phyloP scores from a whole-genome alignment of 2,888 invertebrate genomes.

The Dasypolia templi region DNA sequence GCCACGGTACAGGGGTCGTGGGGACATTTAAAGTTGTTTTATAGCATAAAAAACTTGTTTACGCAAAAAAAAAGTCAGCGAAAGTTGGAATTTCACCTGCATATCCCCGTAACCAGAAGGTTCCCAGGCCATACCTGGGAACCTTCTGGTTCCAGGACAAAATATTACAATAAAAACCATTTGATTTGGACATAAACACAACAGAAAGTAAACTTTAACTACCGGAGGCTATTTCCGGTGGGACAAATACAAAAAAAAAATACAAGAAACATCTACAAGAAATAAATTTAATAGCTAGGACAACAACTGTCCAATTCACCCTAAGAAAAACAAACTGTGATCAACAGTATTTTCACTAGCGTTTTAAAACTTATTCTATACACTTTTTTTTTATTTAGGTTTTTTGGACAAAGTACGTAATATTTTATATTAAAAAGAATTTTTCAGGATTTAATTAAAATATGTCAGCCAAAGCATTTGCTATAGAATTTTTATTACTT shows the following conservation, averaged over 20 bases:
- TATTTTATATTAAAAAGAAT: conserved; percentile 26
- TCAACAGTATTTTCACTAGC: conserved; percentile 34
- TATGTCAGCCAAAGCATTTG: conserved; percentile 36
- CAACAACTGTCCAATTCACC: conserved; percentile 15
- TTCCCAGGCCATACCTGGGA: too few species aligned
- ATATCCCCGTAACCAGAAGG: too few species aligned
- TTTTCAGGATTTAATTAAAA: conserved; percentile 15
- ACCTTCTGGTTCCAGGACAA: too few species aligned
- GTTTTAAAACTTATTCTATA: conserved; percentile 41
- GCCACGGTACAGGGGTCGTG: too few species aligned
- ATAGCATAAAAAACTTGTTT: too few species aligned
- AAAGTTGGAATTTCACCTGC: too few species aligned
- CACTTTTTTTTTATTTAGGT: conserved; percentile 10
- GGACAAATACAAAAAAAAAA: conserved; percentile 18
- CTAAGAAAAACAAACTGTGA: conserved; percentile 23
- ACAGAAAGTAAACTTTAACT: conserved; percentile 24
- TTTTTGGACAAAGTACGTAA: conserved; percentile 25
- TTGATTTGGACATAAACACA: conserved; percentile 30
- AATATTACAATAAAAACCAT: too few species aligned
- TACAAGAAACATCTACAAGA: conserved; percentile 36
- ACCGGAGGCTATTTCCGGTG: conserved; percentile 46
- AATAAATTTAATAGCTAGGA: conserved; percentile 5
- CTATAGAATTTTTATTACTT: conserved; percentile 32
- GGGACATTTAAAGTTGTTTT: too few species aligned
- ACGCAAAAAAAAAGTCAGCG: too few species aligned